Base-by-base conservation (phyloP, 2,888 invertebrate species). In the Leistus spinibarbis region DNA sequence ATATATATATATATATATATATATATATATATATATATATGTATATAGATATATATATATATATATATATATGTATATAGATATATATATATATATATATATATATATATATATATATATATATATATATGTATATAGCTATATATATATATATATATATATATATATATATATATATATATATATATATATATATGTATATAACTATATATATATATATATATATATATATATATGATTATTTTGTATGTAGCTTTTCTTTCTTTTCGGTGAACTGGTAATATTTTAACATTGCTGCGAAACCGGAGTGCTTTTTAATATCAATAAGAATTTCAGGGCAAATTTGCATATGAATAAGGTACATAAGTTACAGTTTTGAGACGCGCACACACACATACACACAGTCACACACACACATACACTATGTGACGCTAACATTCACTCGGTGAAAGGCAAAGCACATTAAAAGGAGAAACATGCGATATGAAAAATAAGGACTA, bases 331-430 rank as follows among this genome's bases (percentile, higher is more conserved):
- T 81, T 81, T 81, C 79, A 78, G 5, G 40, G 78, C 77, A 76
- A 79, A 82, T 83, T 82, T 82, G 80, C 82, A 83, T 83, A 78
- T 80, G 81, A 82, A 82, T 81, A 80, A 78, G 79, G 75, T 76
- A 78, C 78, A 77, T 80, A 81, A 80, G 79, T 79, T 79, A 79
- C 77, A 79, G 78, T 76, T 76, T 57, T 27, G 56, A 66, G 65
- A 72, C 72, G 65, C 66, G 66, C 60, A 57, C 17, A 57, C 24
- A 24, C 24, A 24, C 24, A 40, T 5, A 40, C 40, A 40, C 40
- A 40, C 40, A 40, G 10, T 40, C 13, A 40, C 5, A 40, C 13
- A n/a, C n/a, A n/a, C n/a, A n/a, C n/a, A n/a, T n/a, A n/a, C n/a
- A n/a, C n/a, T n/a, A n/a, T n/a, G n/a, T 40, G 40, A 40, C 40